Evolutionary conservation across 2,888 invertebrate species (phyloP), one percentile per base, ranked within the genome.

Genomic region (Diachrysia chrysitis): DNA sequence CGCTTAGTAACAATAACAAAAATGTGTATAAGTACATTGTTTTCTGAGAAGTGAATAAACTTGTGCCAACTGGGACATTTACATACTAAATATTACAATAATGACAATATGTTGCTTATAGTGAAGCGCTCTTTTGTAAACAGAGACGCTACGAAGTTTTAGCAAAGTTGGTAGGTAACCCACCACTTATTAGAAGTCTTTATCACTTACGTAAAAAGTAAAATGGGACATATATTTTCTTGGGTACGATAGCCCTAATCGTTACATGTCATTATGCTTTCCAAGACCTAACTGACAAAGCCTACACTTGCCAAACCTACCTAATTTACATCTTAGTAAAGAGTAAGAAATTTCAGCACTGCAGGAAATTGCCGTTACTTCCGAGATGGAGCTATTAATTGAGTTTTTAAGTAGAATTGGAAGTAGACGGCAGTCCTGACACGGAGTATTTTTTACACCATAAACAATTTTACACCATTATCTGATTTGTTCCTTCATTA

Each of bases 381-480:
- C n/a, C n/a, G n/a, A 42, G 42, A n/a, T n/a, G 42, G 42, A n/a
- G 42, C n/a, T 42, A 6, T 42, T 42, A 42, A 42, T 42, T 42
- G 42, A 42, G n/a, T 42, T 42, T 42, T 42, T 42, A 42, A 42
- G 42, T 42, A 42, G 4, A 42, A 42, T 2, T n/a, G 42, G 42
- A n/a, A 42, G n/a, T 32, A n/a, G 7, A 10, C 37, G 37, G 37
- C 37, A 37, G 14, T 37, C 37, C 37, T 37, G 37, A 1, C n/a
- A n/a, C 42, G 42, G 42, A 42, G 14, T 42, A 42, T 42, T 42
- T 42, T 42, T 42, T n/a, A 42, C 42, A n/a, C 6, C 42, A 42
- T n/a, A 42, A 42, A 42, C 42, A 42, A 42, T 42, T 42, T 42
- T n/a, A 42, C 42, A 42, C n/a, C n/a, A 42, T 42, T 42, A 42